Conservation (phyloP, 2,797 vertebrate genomes). For the Valencia hispanica region DNA sequence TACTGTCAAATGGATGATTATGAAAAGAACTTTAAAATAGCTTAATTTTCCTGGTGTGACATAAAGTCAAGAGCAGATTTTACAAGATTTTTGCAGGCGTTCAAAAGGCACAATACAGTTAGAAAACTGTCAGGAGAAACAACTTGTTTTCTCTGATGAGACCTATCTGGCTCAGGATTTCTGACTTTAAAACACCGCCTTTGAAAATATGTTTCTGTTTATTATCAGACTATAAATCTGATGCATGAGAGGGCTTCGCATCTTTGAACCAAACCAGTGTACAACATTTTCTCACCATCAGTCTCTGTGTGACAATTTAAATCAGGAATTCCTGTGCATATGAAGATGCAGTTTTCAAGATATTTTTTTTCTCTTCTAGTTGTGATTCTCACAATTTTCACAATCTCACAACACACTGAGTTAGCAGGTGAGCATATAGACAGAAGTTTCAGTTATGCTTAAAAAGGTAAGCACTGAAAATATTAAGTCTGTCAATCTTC, state of each 20-base stretch:
- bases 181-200: constrained; percentile 24
- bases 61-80: constrained; percentile 12
- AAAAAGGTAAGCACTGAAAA: not conserved
- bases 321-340: constrained; percentile 39
- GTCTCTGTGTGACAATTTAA: constrained; percentile 29
- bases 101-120: constrained; percentile 15
- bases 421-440: not conserved
- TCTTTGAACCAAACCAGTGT: constrained; percentile 48
- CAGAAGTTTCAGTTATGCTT: not conserved
- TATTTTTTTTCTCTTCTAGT: constrained; percentile 33
- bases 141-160: constrained; percentile 17
- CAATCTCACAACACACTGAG: constrained; percentile 5
- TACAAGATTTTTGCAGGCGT: constrained; percentile 8
- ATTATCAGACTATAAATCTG: constrained; percentile 49
- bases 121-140: constrained; percentile 5
- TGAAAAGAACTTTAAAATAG: constrained; percentile 13
- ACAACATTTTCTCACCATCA: constrained; percentile 65
- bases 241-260: constrained; percentile 46
- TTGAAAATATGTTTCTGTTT: constrained; percentile 56
- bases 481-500: not conserved
- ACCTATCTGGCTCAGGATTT: constrained; percentile 32
- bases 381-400: constrained; percentile 14
- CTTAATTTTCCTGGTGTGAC: constrained; percentile 21
- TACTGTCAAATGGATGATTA: constrained; percentile 21
- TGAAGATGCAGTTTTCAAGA: constrained; percentile 19